Evolutionary conservation across 2,113 vertebrate species (phyloP), one percentile per base, ranked within the genome.

Genomic region (Xiphias gladius): DNA sequence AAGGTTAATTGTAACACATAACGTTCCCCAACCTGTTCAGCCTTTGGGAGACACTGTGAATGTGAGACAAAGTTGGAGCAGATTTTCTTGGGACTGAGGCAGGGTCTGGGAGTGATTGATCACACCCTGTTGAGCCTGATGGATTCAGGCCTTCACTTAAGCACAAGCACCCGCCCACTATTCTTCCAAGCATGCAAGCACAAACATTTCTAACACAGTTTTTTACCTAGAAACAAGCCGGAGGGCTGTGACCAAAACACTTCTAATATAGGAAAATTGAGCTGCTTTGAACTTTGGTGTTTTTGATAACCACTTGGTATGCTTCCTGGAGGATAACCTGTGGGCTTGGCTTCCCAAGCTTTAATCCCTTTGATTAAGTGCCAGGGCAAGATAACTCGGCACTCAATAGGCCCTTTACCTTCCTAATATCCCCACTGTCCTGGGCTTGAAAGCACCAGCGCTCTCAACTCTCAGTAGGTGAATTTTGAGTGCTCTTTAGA

Each of bases 271-370:
- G 97, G 97, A 97, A 98, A 98, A 98, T 97, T 96, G 96, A 98
- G 96, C 94, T 94, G 96, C 98, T 99, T 99, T 99, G 97, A 99
- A 99, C 96, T 97, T 96, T 96, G 94, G 95, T 97, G 97, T 97
- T 98, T 97, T 97, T 97, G 97, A 99, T 99, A 99, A 97, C 97
- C 97, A 95, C 96, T 97, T 97, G 96, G 97, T 97, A 97, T 97
- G 96, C 97, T 98, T 99, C 98, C 97, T 99, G 96, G 94, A 97
- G 96, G 97, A 96, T 97, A 97, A 99, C 97, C 97, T 98, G 97
- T 97, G 96, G 96, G 97, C 96, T 96, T 96, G 94, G 96, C 96
- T 98, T 97, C 97, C 96, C 96, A 95, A 96, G 95, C 95, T 96
- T 96, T 97, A 97, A 98, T 97, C 96, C 96, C 97, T 99, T 99